These are phyloP conservation scores for Gallinago solitaria DNA, from an alignment of 2,797 vertebrate species.

Conservation along the genomic window DNA sequence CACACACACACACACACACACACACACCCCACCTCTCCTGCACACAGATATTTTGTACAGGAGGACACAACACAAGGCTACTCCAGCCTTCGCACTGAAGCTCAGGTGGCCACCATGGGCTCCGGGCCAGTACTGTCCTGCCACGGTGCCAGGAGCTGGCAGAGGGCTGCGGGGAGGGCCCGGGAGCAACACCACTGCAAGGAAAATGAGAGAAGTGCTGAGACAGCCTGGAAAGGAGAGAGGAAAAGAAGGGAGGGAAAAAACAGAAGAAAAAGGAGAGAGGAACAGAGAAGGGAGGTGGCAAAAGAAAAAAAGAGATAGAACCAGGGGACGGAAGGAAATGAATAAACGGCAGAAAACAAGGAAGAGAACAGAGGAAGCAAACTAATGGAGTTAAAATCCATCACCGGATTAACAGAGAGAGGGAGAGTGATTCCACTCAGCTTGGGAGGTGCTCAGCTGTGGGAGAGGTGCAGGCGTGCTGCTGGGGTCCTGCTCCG, in stretches of 20 bases:
- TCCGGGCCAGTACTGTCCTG: neutral
- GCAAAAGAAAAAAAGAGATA: neutral
- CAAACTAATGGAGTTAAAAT: slow-evolving; percentile 31
- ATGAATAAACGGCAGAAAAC: neutral
- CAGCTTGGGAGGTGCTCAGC: neutral
- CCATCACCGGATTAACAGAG: neutral
- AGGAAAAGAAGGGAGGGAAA: neutral
- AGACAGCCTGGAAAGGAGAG: neutral
- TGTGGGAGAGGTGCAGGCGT: fast-evolving
- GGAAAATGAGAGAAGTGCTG: neutral
- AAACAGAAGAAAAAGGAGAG: neutral
- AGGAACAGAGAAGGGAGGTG: neutral
- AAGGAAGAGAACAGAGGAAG: neutral
- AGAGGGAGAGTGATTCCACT: neutral
- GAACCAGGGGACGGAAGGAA: neutral
- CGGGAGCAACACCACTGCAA: neutral
- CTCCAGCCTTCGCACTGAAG: neutral
- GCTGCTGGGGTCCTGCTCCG: neutral
- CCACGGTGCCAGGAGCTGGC: slow-evolving; percentile 48
- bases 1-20: too few species aligned
- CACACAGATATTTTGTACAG: neutral
- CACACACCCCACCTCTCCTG: too few species aligned
- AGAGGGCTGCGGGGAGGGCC: slow-evolving; percentile 59
- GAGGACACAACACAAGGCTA: neutral
- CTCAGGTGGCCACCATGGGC: neutral